Base-by-base conservation (phyloP, 1,140 invertebrate species). In the Panagrolaimus sp. region DNA sequence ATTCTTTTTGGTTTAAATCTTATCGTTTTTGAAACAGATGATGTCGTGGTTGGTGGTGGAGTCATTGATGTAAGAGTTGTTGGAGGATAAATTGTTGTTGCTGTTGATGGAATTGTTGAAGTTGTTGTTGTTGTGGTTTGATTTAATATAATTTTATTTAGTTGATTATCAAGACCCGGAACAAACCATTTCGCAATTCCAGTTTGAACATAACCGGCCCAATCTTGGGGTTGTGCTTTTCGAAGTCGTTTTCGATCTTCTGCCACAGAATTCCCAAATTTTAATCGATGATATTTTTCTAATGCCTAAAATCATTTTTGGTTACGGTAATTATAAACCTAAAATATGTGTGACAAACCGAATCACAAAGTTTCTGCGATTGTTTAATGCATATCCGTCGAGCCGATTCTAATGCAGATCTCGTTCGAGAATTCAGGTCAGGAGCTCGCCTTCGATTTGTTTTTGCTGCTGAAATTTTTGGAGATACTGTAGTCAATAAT, bases 171-270 rank as follows among this genome's bases (percentile, higher is more conserved):
- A 9, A 68, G 10, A 12, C 67, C 48, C 17, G 67, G 67, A 8
- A 68, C 67, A 8, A 68, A 58, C 67, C 67, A 68, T 38, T 62
- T 68, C 10, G 67, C 67, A 2, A 68, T 5, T 48, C 67, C 67
- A 5, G 48, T 48, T 14, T 32, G 24, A 1, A 68, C 47, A 32
- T 58, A 68, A 4, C 28, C 47, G 1, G 32, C 55, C 47, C 48
- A 32, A 38, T 58, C 48, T n/a, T 58, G 47, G 0, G 67, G 67
- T n/a, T 58, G 47, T 17, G 67, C 26, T 44, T 68, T 38, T n/a
- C 48, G 15, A 14, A 58, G 12, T 4, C 32, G 17, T 8, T 63
- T 58, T 21, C 47, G 43, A 9, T 62, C 12, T 28, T 58, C 48
- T 10, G 43, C 9, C 17, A 46, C 17, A 3, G 67, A 68, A 14